Conservation (phyloP, 2,113 vertebrate genomes). For the Thinocorus orbignyianus region DNA sequence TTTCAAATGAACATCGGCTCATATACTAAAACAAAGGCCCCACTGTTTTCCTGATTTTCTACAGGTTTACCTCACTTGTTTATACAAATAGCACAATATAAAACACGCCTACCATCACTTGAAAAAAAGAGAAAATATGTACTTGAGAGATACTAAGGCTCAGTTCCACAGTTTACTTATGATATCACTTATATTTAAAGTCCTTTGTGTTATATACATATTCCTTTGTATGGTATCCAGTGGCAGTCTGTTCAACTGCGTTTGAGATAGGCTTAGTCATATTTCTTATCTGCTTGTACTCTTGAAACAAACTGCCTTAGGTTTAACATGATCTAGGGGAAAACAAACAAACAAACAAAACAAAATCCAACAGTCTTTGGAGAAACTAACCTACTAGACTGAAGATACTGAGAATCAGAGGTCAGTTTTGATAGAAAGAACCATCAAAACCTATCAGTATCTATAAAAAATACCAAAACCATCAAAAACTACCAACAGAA, state of each 20-base stretch:
- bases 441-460: neutral
- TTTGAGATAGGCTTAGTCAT: neutral
- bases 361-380: neutral
- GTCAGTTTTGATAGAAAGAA: neutral
- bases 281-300: neutral
- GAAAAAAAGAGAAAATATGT: neutral
- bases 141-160: neutral
- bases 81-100: neutral
- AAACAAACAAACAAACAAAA: neutral
- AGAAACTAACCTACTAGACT: neutral
- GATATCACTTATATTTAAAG: neutral
- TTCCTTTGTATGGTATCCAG: neutral
- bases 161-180: neutral
- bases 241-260: neutral
- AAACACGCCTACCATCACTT: neutral
- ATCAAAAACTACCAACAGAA: accelerated
- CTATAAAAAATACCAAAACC: neutral
- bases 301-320: neutral
- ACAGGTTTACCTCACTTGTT: neutral
- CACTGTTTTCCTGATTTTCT: neutral
- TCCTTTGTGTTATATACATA: neutral
- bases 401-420: neutral
- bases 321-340: neutral
- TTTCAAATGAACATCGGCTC: neutral
- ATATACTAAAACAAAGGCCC: neutral